Base-by-base conservation (phyloP, 2,113 vertebrate genomes). In the Entelurus aequoreus region DNA sequence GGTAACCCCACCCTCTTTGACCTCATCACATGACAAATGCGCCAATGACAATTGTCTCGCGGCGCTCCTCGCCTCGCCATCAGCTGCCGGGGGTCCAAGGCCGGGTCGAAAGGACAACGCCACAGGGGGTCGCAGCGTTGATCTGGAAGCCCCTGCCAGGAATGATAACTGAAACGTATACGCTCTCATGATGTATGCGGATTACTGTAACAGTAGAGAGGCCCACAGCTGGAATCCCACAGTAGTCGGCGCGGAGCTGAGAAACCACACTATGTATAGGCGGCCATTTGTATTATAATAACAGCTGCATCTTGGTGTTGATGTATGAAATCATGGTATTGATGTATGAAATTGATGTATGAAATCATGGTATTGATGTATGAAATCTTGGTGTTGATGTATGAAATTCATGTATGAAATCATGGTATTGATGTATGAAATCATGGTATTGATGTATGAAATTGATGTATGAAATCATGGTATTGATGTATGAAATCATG, bases 181-280 rank as follows among this genome's bases (percentile, higher is more conserved):
- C 28, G 74, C 77, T 83, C 69, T 44, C 66, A 37, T 81, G 79
- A 88, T 86, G 77, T 79, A 82, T 73, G 71, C 74, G 80, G 82
- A 84, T 85, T 84, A 82, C 54, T 40, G 76, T 85, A 85, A 85
- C 82, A 83, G 76, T 83, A 72, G 48, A 80, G 75, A 77, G 68
- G 60, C 69, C 61, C 74, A 73, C 87, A 87, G 87, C 86, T 85
- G 85, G 72, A 86, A 74, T 80, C 77, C 76, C 74, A 72, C 78
- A 78, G 84, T 75, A 83, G 84, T 76, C 60, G 51, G 42, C 67
- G 51, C 64, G 65, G 66, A 61, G 59, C 67, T 0, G 62, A 74
- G 78, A 86, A 83, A 88, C 76, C 70, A 68, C 73, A 87, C 78
- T 75, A 77, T 60, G 74, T 75, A 73, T 28, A 68, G 49, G 75